Base-by-base conservation (phyloP, 2,113 vertebrate genomes). In the Peromyscus polionotus region DNA sequence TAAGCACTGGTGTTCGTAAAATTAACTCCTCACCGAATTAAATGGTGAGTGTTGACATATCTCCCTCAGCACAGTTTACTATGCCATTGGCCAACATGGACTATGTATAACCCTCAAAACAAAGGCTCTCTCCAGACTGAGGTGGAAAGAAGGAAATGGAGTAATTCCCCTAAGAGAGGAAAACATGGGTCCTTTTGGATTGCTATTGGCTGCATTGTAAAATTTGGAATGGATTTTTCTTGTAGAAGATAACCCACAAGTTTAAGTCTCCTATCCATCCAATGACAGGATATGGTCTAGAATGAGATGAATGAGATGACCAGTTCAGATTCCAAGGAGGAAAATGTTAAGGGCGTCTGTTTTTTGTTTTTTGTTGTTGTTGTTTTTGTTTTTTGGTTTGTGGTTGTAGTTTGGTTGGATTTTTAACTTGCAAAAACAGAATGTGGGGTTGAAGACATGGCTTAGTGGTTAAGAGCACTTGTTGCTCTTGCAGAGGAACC, bases 21-120 rank as follows among this genome's bases (percentile, higher is more conserved):
- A 79, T 79, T 91, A 87, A 5, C 36, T 91, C 22, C 10, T 95
- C 76, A 26, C n/a, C 51, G 54, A 89, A 91, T 61, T 22, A 97
- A 48, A 67, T 16, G 11, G 39, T 36, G 84, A 86, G 33, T 33
- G 61, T 63, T 63, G 39, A 28, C 81, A 61, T 24, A 19, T 63
- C 57, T 42, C n/a, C 17, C 16, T 75, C 31, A 88, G 20, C 0
- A 45, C 68, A 42, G 39, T 91, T 73, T 91, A 26, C 28, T 80
- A 19, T 95, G 51, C 65, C 51, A 57, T 28, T 89, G 14, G 33
- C n/a, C 86, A 48, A 87, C 19, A 70, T 61, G 42, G n/a, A 39
- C 59, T 16, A 90, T 79, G 1, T 12, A 48, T 5, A 54, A 51
- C n/a, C 63, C 28, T 19, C 61, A 89, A 85, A 61, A 83, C 79